Conservation (phyloP, 2,888 invertebrate species). For the Drosophila atripex region DNA sequence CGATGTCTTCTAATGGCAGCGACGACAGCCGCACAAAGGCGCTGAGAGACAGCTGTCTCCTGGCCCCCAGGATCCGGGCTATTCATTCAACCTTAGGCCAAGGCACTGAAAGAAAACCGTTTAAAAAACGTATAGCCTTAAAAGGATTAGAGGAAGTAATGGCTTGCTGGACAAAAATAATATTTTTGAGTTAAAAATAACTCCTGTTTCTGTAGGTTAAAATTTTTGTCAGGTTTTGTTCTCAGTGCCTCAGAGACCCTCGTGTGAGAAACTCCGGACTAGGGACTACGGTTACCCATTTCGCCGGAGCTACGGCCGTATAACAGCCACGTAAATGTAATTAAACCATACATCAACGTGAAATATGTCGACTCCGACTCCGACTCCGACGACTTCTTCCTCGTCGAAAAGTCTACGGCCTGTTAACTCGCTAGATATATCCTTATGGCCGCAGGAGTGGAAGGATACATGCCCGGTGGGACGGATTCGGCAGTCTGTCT, state of each 20-base stretch:
- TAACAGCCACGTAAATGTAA: slow-evolving; percentile 76
- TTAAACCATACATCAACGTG: slow-evolving; percentile 80
- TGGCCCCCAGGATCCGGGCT: slow-evolving; percentile 7
- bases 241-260: slow-evolving; percentile 1
- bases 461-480: slow-evolving; percentile 3
- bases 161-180: too few species aligned
- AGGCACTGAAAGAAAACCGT: slow-evolving; percentile 24
- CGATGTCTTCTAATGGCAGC: slow-evolving; percentile 55
- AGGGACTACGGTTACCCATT: slow-evolving; percentile 1
- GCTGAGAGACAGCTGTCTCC: slow-evolving; percentile 61
- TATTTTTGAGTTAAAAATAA: too few species aligned
- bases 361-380: slow-evolving; percentile 70
- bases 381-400: slow-evolving; percentile 1
- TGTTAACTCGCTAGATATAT: slow-evolving; percentile 37
- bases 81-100: too few species aligned
- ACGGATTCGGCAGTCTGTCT: slow-evolving; percentile 14
- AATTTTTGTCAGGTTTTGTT: too few species aligned
- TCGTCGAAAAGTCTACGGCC: slow-evolving; percentile 30
- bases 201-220: too few species aligned
- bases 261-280: not conserved
- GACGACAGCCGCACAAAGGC: slow-evolving; percentile 75
- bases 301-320: slow-evolving; percentile 41
- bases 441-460: not conserved
- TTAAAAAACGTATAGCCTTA: slow-evolving; percentile 7
- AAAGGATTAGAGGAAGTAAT: too few species aligned